phyloP scores from a whole-genome alignment of 2,797 vertebrate genomes.

The Molossus alvarezi region DNA sequence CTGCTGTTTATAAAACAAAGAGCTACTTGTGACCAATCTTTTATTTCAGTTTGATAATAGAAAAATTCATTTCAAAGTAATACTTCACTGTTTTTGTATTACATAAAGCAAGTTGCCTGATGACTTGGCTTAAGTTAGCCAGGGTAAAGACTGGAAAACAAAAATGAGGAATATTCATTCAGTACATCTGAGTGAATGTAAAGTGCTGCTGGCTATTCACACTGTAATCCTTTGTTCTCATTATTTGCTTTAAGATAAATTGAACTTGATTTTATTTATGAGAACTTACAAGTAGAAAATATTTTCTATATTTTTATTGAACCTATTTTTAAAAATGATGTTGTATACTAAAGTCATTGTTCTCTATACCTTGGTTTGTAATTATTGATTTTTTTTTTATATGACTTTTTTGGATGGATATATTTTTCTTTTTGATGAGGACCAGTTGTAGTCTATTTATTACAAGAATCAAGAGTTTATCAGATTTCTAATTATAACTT shows the following conservation, averaged over 20 bases:
- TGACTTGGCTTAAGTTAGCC: conserved; percentile 56
- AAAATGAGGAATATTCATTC: conserved; percentile 1
- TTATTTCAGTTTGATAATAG: conserved; percentile 56
- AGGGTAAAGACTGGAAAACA: conserved; percentile 44
- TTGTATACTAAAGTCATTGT: neutral
- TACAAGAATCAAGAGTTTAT: conserved; percentile 57
- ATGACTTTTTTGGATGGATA: conserved; percentile 49
- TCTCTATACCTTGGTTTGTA: conserved; percentile 26
- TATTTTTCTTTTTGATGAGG: conserved; percentile 43
- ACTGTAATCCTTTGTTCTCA: neutral
- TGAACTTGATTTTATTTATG: conserved; percentile 62
- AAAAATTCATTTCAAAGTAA: conserved; percentile 53
- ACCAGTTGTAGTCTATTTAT: conserved; percentile 19
- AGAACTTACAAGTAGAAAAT: conserved; percentile 12
- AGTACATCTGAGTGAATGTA: neutral
- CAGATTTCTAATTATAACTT: conserved; percentile 44
- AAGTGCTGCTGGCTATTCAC: conserved; percentile 19
- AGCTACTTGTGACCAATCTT: conserved; percentile 8
- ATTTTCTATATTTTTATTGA: neutral
- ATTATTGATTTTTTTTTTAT: conserved; percentile 44
- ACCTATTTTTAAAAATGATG: neutral
- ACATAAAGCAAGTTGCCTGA: conserved; percentile 41
- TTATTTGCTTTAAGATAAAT: conserved; percentile 57
- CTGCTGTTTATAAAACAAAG: conserved; percentile 70
- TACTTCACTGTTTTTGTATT: conserved; percentile 62